A percentile compares a stretch with the other conserved stretches of the same genome.
phyloP scores from a whole-genome alignment of 2,113 vertebrate genomes.

The Sylvilagus bachmani region DNA sequence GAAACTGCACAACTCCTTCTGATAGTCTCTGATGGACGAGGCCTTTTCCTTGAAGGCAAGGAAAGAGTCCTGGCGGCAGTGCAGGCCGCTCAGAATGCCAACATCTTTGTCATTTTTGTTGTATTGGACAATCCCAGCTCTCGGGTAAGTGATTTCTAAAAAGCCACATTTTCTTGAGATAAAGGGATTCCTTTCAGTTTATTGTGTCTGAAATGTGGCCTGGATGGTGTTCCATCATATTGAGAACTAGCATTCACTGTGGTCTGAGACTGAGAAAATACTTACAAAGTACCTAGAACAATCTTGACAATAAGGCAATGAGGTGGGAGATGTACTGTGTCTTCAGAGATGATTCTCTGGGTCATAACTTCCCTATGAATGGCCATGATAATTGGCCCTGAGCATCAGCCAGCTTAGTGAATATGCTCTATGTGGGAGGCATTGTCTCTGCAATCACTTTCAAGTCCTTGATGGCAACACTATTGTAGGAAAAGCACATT shows the following conservation, averaged over 20 bases:
- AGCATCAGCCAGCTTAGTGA: neutral
- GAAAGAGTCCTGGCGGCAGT: constrained; percentile 94
- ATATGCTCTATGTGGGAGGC: neutral
- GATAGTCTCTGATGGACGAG: constrained; percentile 97
- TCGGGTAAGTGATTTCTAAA: constrained; percentile 90
- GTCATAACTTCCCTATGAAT: neutral
- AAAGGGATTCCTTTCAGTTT: neutral
- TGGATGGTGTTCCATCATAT: neutral
- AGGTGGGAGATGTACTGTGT: neutral
- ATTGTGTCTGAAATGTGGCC: neutral
- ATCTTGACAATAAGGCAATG: neutral
- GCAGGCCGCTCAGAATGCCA: constrained; percentile 91
- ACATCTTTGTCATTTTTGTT: constrained; percentile 97
- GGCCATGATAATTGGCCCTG: neutral
- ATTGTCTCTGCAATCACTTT: neutral
- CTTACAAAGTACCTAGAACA: no score
- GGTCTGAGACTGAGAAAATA: neutral
- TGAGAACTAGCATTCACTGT: neutral
- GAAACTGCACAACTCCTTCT: constrained; percentile 96
- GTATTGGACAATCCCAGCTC: constrained; percentile 97
- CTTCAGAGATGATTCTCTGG: neutral
- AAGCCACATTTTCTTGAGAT: constrained; percentile 1
- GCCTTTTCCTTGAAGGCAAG: constrained; percentile 98
- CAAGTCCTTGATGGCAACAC: neutral
- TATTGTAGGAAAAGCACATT: neutral